phyloP scores from a whole-genome alignment of 2,797 vertebrate genomes.

The Spea hammondii region DNA sequence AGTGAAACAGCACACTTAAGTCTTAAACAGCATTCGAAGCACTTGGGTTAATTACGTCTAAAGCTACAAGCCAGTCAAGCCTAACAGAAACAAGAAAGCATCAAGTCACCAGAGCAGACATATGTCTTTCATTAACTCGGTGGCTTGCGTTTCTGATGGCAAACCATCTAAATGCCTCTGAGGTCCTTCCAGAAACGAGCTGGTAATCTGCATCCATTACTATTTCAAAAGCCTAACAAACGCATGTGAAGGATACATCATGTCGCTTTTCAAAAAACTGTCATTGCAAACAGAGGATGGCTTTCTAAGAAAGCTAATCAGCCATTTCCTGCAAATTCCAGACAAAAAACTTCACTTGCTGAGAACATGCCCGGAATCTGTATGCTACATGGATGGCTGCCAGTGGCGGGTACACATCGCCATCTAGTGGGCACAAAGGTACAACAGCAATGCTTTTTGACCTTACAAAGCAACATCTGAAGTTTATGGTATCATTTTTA shows the following conservation, averaged over 20 bases:
- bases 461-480: too few species aligned
- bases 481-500: too few species aligned
- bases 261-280: neutral
- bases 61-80: too few species aligned
- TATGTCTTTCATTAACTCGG: neutral
- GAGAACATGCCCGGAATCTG: neutral
- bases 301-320: constrained; percentile 25
- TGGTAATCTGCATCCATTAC: neutral
- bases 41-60: too few species aligned
- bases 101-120: neutral
- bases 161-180: constrained; percentile 1
- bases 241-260: neutral
- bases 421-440: constrained; percentile 53
- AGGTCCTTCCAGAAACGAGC: constrained; percentile 3
- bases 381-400: neutral
- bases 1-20: too few species aligned
- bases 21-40: too few species aligned
- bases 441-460: neutral
- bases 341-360: neutral
- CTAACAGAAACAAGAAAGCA: neutral
- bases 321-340: constrained; percentile 20
- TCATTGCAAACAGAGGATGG: neutral
- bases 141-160: neutral
- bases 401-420: constrained; percentile 26
- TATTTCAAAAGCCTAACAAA: constrained; percentile 12